Conservation (phyloP, 1,140 invertebrate species). For the Whitmania pigra region DNA sequence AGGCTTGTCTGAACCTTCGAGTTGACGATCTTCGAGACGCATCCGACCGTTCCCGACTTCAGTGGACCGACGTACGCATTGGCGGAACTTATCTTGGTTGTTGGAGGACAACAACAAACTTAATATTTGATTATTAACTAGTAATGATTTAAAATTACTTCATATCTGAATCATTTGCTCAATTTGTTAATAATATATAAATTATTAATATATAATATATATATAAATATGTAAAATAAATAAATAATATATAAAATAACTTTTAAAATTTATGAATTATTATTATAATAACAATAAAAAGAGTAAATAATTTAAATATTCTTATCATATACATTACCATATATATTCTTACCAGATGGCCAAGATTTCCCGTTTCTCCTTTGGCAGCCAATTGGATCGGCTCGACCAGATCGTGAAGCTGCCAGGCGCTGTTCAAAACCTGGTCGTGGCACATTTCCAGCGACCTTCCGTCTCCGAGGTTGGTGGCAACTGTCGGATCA, state of each 20-base stretch:
- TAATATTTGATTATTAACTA: too few relatives aligned
- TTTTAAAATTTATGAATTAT: background rate
- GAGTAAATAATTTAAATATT: background rate
- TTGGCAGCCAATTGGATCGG: constrained; percentile 67
- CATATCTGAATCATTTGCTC: too few relatives aligned
- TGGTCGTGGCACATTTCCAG: constrained; percentile 62
- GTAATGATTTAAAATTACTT: background rate
- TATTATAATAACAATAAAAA: background rate
- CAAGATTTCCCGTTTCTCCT: constrained; percentile 80
- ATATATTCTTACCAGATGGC: constrained; percentile 64
- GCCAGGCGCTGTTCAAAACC: constrained; percentile 50
- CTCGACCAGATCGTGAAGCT: constrained; percentile 55
- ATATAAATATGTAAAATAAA: too few relatives aligned
- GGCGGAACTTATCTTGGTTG: constrained; percentile 56
- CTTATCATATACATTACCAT: constrained; percentile 26
- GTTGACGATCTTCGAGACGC: constrained; percentile 47
- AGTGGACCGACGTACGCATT: constrained; percentile 71
- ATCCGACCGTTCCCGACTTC: constrained; percentile 56
- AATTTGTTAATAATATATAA: too few relatives aligned
- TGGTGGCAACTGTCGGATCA: constrained; percentile 50
- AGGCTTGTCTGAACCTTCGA: constrained; percentile 74
- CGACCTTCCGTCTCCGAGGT: constrained; percentile 56
- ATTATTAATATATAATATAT: too few relatives aligned
- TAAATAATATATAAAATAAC: too few relatives aligned
- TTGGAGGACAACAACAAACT: too few relatives aligned